These are phyloP conservation scores for Sula dactylatra DNA, from an alignment of 2,113 vertebrate species.

Conservation along the genomic window DNA sequence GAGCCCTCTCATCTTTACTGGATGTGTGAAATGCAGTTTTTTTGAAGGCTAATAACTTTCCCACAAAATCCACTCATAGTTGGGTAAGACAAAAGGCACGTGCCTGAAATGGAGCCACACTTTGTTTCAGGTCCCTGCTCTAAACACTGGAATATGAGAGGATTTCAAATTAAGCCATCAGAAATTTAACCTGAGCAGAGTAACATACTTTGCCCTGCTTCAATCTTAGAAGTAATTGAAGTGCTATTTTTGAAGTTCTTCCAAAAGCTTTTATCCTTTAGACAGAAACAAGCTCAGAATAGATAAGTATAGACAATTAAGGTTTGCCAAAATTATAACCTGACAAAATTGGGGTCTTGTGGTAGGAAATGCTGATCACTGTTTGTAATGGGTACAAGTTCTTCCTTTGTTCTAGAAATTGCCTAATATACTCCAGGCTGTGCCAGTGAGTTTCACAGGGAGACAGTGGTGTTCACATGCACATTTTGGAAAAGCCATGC, in stretches of 20 bases:
- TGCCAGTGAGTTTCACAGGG: not conserved
- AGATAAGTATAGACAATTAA: not conserved
- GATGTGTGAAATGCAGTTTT: not conserved
- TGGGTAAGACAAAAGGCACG: not conserved
- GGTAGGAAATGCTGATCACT: not conserved
- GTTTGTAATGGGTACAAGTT: not conserved
- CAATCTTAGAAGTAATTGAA: not conserved
- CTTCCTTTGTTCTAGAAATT: not conserved
- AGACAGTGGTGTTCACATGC: accelerated
- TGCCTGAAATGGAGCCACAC: not conserved
- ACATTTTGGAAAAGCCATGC: not conserved
- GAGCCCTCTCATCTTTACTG: not conserved
- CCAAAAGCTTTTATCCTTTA: not conserved
- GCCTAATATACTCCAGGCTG: not conserved
- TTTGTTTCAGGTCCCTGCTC: not conserved
- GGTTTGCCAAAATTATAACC: not conserved
- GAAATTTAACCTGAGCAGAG: not conserved
- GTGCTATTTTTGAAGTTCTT: not conserved
- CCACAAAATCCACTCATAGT: not conserved
- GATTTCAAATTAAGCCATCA: not conserved
- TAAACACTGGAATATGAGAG: not conserved
- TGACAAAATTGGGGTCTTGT: not conserved
- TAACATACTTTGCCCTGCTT: not conserved
- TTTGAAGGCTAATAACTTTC: not conserved
- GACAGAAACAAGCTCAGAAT: not conserved